Conservation (phyloP, 2,888 invertebrate species). For the Hylaea fasciaria region DNA sequence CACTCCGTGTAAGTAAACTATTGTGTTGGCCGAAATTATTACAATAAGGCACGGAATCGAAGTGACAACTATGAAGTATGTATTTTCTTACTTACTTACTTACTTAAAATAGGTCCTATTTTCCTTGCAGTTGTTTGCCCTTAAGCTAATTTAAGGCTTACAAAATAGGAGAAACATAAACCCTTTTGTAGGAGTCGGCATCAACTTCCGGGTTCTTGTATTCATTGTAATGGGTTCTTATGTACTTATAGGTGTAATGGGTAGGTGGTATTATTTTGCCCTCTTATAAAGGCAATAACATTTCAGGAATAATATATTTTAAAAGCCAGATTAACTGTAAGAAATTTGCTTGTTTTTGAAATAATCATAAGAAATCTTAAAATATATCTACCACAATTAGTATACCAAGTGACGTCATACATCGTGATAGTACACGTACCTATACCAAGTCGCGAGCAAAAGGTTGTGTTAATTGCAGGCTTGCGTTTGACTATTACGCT, state of each 20-base stretch:
- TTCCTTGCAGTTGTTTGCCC: constrained; percentile 8
- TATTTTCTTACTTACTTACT: constrained; percentile 25
- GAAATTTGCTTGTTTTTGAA: too few relatives aligned
- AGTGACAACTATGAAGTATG: constrained; percentile 38
- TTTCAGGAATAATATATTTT: too few relatives aligned
- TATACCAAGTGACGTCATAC: too few relatives aligned
- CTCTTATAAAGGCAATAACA: too few relatives aligned
- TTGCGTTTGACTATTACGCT: too few relatives aligned
- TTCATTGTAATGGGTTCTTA: background rate
- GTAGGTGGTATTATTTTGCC: background rate
- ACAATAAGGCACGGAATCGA: constrained; percentile 39
- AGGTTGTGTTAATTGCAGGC: too few relatives aligned
- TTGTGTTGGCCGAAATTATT: constrained; percentile 40
- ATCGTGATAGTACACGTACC: too few relatives aligned
- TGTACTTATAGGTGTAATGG: background rate
- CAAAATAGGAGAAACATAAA: constrained; percentile 12
- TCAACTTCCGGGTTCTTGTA: constrained; percentile 5
- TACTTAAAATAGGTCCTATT: too few relatives aligned
- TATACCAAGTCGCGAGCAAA: too few relatives aligned
- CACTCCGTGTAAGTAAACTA: constrained; percentile 51
- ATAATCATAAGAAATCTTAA: too few relatives aligned
- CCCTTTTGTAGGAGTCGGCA: constrained; percentile 6
- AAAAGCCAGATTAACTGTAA: too few relatives aligned
- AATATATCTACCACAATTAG: too few relatives aligned
- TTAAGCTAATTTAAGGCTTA: constrained; percentile 2